Percentiles rank a stretch among this genome's conserved stretches.
Conservation (phyloP, 1,140 invertebrate species). For the Kradibia gibbosae region DNA sequence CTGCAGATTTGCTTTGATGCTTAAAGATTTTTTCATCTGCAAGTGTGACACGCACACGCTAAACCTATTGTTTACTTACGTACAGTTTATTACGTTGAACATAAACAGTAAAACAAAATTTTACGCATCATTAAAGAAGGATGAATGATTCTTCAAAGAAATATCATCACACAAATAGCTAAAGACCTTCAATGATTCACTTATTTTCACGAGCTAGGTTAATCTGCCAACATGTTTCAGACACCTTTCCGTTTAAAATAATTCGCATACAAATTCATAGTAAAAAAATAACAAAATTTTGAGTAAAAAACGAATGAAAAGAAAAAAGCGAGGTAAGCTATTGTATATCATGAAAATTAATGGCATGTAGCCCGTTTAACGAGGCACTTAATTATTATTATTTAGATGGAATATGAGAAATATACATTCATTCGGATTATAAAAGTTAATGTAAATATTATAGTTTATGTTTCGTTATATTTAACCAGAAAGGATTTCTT, state of each 20-base stretch:
- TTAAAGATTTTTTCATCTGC: no score
- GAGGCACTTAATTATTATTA: no score
- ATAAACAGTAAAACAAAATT: not conserved
- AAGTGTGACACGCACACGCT: no score
- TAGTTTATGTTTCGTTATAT: not conserved
- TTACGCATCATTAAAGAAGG: no score
- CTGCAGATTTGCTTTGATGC: slow-evolving; percentile 38
- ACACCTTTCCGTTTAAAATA: no score
- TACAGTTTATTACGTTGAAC: not conserved
- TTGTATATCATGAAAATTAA: not conserved
- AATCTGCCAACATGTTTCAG: no score
- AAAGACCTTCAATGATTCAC: no score
- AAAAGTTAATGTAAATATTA: not conserved
- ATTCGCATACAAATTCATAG: not conserved
- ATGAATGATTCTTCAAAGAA: no score
- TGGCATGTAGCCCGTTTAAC: not conserved
- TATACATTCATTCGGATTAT: not conserved
- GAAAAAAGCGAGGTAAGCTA: not conserved
- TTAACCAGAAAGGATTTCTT: not conserved
- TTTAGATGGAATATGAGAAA: not conserved
- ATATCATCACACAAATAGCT: no score
- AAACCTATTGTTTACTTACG: no score
- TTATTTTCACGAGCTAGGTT: no score
- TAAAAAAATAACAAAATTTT: not conserved
- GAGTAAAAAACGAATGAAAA: not conserved